Evolutionary conservation across 2,888 invertebrate species (phyloP), one percentile per base, ranked within the genome.

Genomic region (Abscondita cerata): DNA sequence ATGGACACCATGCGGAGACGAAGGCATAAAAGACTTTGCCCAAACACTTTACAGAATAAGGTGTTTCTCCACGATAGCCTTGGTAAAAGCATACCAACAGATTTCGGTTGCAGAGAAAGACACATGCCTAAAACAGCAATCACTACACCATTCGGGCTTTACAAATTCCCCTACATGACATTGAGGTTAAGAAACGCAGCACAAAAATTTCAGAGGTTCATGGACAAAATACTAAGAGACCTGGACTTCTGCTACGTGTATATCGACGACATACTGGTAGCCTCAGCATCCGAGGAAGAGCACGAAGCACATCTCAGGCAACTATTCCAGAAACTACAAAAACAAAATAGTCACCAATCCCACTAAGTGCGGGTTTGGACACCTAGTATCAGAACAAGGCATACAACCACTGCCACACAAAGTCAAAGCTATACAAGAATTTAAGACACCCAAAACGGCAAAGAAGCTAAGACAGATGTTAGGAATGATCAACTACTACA

Each of bases 141-240:
- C 2, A 46, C 19, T 1, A 46, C 68, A 15, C 66, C 71, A 3
- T 73, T 74, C 38, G 72, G 70, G 0, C 47, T 70, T 20, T 72
- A 67, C 61, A 69, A 81, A n/a, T 56, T 78, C 75, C 53, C 53
- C 69, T 55, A 52, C 1, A 75, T 76, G 74, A 66, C 68, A 0
- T 80, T 79, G 19, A 79, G 80, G 0, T 68, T 81, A 0, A 47
- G 77, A 1, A 80, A 81, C 57, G 78, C 81, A 0, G 75, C 75
- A 1, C 77, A 81, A 62, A 77, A 78, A 0, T 75, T 81, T 65
- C 76, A 79, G 54, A 69, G 76, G 3, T 79, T 78, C 34, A 74
- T 81, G 9, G 75, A 80, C 44, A 70, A 70, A 11, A 68, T 70
- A 1, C n/a, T n/a, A n/a, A n/a, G n/a, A n/a, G n/a, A n/a, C n/a